A percentile compares a stretch with the other conserved stretches of the same genome.
phyloP scores from a whole-genome alignment of 1,140 invertebrate species.

The Tachypleus tridentatus region DNA sequence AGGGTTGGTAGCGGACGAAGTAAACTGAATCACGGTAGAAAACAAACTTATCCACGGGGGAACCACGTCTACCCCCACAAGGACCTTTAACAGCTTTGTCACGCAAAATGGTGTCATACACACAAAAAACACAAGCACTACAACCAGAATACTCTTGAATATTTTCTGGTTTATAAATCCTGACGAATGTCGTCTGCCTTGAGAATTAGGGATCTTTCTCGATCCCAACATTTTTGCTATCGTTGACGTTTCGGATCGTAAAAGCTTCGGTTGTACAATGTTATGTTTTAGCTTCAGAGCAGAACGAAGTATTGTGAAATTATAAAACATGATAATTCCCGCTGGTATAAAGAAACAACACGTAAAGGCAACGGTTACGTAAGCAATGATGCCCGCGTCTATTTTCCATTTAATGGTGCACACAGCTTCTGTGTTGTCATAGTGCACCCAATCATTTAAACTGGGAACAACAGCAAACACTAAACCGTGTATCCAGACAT shows the following conservation, averaged over 20 bases:
- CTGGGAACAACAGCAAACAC: neutral
- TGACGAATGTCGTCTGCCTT: too few species aligned
- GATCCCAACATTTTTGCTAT: too few species aligned
- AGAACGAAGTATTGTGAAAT: constrained; percentile 1
- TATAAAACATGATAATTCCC: neutral
- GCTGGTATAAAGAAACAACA: constrained; percentile 5
- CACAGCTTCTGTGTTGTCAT: constrained; percentile 10
- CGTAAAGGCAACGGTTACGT: neutral
- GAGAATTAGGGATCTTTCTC: too few species aligned
- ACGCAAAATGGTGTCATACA: constrained; percentile 6
- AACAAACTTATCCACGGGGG: constrained; percentile 5
- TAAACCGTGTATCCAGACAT: neutral
- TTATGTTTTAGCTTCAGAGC: neutral
- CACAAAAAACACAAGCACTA: constrained; percentile 7
- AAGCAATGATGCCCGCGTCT: neutral
- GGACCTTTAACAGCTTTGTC: constrained; percentile 1
- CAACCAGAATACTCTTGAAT: constrained; percentile 13
- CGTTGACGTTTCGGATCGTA: too few species aligned
- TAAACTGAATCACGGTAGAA: constrained; percentile 3
- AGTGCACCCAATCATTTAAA: constrained; percentile 2
- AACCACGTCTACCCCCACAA: neutral
- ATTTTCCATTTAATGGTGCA: neutral
- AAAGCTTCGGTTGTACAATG: too few species aligned
- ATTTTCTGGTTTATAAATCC: constrained; percentile 1
- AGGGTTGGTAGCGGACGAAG: constrained; percentile 14